Evolutionary conservation across 2,888 invertebrate genomes (phyloP).

Genomic region (Drosophila parthenogenetica): DNA sequence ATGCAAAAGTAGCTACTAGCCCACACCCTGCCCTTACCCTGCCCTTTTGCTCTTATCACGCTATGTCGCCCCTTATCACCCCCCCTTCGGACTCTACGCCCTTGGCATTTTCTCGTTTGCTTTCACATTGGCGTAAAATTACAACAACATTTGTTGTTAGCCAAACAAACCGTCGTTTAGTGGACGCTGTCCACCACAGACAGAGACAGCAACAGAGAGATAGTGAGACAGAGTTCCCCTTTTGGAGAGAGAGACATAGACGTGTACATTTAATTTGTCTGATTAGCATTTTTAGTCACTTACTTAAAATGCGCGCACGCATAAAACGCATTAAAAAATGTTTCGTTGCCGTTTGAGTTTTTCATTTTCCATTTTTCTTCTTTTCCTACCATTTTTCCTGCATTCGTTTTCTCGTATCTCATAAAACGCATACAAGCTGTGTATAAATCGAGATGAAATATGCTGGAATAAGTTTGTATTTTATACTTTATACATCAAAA

Average conservation of each 20-base stretch:
- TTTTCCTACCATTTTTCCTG: slow-evolving; percentile 1
- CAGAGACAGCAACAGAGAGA: neutral
- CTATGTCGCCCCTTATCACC: neutral
- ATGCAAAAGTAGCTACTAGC: slow-evolving; percentile 53
- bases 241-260: slow-evolving; percentile 1
- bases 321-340: slow-evolving; percentile 80
- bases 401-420: slow-evolving; percentile 38
- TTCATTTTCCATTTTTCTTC: slow-evolving; percentile 1
- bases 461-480: slow-evolving; percentile 52
- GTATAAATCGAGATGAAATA: slow-evolving; percentile 60
- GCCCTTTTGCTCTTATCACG: neutral
- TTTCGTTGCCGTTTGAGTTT: slow-evolving; percentile 33
- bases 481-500: neutral
- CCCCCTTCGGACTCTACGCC: neutral
- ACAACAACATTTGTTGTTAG: slow-evolving; percentile 54
- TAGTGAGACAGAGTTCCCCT: neutral
- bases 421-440: slow-evolving; percentile 51
- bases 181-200: slow-evolving; percentile 42
- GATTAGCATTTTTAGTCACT: slow-evolving; percentile 79
- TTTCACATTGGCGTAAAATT: slow-evolving; percentile 54
- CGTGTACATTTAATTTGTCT: slow-evolving; percentile 74
- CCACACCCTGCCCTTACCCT: neutral
- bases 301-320: slow-evolving; percentile 78
- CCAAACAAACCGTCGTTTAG: slow-evolving; percentile 76
- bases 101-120: slow-evolving; percentile 39